Evolutionary conservation across 2,888 invertebrate species (phyloP).

Genomic region (Nephrotoma flavescens): DNA sequence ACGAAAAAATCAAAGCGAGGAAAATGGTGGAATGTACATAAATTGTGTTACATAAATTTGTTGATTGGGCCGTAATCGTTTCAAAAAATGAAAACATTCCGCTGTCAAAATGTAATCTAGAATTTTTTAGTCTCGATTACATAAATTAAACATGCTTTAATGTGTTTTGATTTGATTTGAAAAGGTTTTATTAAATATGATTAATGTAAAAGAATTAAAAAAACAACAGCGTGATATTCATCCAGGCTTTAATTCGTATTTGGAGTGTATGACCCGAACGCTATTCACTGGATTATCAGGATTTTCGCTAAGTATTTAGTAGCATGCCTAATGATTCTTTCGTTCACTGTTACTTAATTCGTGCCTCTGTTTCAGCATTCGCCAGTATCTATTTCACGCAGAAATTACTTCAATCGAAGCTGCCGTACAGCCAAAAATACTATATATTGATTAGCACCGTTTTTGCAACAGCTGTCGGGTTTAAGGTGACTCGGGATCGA

Average conservation of each 20-base stretch:
- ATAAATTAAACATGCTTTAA: not conserved
- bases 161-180: not conserved
- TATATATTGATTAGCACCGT: slow-evolving; percentile 28
- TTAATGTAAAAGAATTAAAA: slow-evolving; percentile 30
- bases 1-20: too few species aligned
- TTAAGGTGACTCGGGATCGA: slow-evolving; percentile 27
- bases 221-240: slow-evolving; percentile 31
- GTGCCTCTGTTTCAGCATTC: slow-evolving; percentile 23
- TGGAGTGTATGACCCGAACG: slow-evolving; percentile 34
- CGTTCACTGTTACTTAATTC: not conserved
- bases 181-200: slow-evolving; percentile 19
- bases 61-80: not conserved
- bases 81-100: not conserved
- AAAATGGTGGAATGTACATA: too few species aligned
- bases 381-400: slow-evolving; percentile 32
- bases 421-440: slow-evolving; percentile 26
- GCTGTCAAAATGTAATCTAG: not conserved
- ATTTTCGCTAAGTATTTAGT: slow-evolving; percentile 28
- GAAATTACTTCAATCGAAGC: slow-evolving; percentile 24
- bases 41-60: not conserved
- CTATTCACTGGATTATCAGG: slow-evolving; percentile 32
- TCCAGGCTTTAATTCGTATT: slow-evolving; percentile 33
- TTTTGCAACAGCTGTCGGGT: slow-evolving; percentile 24
- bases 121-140: not conserved
- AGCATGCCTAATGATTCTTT: not conserved